These are phyloP conservation scores for Callipepla californica DNA, from an alignment of 2,113 vertebrate genomes.

Conservation along the genomic window DNA sequence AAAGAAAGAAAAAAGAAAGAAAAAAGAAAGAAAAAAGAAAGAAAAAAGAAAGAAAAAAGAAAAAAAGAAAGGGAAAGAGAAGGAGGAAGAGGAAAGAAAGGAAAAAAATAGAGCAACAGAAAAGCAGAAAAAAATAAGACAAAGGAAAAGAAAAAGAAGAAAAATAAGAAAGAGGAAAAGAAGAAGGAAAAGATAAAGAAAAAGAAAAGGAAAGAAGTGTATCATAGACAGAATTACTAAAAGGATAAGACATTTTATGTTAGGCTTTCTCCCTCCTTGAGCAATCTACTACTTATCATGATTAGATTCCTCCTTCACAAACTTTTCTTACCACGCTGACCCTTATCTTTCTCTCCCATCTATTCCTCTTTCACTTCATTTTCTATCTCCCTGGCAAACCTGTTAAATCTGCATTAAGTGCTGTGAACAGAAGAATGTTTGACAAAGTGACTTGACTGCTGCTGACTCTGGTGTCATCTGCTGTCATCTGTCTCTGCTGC, in stretches of 20 bases:
- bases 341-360: background rate
- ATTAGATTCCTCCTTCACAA: background rate
- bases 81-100: too few relatives aligned
- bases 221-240: background rate
- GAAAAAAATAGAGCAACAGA: too few relatives aligned
- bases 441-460: background rate
- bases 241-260: background rate
- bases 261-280: background rate
- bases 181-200: background rate
- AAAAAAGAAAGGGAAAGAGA: too few relatives aligned
- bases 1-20: too few relatives aligned
- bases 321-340: background rate
- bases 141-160: too few relatives aligned
- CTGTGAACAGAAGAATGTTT: background rate
- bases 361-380: background rate
- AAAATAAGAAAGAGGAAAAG: background rate
- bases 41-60: too few relatives aligned
- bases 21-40: too few relatives aligned
- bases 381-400: background rate
- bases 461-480: background rate
- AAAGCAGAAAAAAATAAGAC: too few relatives aligned
- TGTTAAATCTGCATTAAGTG: background rate
- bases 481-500: background rate
- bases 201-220: background rate
- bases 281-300: background rate